These are phyloP conservation scores for human (Homo sapiens) DNA, from an alignment of 2,113 vertebrate species.

Conservation along the genomic window GRCh38 chr5:8472001-8472500, in stretches of 20 bases:
- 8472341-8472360: background rate
- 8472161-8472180: background rate
- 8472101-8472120: background rate
- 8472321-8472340: background rate
- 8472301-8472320: background rate
- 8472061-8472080: background rate
- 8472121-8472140: background rate
- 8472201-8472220: too few species aligned
- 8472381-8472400: background rate
- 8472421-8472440: background rate
- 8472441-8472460: background rate
- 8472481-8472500: background rate
- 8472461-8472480: background rate
- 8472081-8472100: background rate
- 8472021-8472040: background rate
- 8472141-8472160: background rate
- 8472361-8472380: background rate
- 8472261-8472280: rapidly evolving
- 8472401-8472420: background rate
- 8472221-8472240: background rate
- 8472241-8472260: too few species aligned
- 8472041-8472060: background rate
- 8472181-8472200: background rate
- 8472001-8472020: background rate
- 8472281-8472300: background rate